Percentiles rank a stretch among this genome's conserved stretches.
phyloP scores from a whole-genome alignment of 2,888 invertebrate genomes.

The Hemicrepidius hirtus region DNA sequence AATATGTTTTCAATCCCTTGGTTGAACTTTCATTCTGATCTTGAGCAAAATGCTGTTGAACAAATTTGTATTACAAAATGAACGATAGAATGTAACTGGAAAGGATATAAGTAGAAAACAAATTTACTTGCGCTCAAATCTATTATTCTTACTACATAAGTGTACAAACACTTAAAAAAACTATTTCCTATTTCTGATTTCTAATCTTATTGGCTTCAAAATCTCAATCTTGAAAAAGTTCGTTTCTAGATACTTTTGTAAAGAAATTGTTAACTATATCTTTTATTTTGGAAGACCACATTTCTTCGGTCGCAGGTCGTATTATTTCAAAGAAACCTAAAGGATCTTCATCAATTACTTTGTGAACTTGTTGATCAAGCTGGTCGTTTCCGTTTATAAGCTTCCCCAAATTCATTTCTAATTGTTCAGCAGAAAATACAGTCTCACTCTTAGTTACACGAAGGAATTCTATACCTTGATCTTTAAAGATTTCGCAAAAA shows the following conservation, averaged over 20 bases:
- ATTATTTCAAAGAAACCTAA: neutral
- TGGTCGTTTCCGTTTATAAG: neutral
- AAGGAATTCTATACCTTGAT: neutral
- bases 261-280: no score
- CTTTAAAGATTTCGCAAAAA: neutral
- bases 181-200: no score
- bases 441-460: neutral
- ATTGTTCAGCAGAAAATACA: neutral
- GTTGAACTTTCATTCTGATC: no score
- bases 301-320: neutral
- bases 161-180: no score
- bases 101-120: no score
- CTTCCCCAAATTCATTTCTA: neutral
- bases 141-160: no score
- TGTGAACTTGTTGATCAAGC: neutral
- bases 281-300: neutral
- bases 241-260: neutral
- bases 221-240: neutral
- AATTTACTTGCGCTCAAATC: no score
- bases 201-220: neutral
- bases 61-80: no score
- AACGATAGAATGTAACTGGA: no score
- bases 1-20: no score
- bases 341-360: neutral
- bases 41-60: no score